Evolutionary conservation across 2,888 invertebrate genomes (phyloP).

Genomic region (Chrysomela aeneicollis): DNA sequence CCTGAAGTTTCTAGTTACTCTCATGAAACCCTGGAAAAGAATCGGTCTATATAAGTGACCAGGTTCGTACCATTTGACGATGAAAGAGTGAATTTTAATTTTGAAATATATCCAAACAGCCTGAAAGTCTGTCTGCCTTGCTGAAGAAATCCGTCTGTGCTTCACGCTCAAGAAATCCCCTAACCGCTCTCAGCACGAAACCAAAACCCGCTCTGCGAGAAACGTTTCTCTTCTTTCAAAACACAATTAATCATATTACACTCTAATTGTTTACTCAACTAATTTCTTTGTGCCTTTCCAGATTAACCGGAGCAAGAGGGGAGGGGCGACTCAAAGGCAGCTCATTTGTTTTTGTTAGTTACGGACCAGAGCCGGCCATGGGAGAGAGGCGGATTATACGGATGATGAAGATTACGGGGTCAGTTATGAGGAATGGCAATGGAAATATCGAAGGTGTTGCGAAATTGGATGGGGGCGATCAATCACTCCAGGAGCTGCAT

Average conservation of each 20-base stretch:
- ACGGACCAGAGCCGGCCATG: slow-evolving; percentile 46
- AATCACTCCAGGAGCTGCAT: slow-evolving; percentile 1
- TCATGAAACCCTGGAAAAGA: too few relatives aligned
- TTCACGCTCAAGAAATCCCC: slow-evolving; percentile 17
- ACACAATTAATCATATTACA: slow-evolving; percentile 51
- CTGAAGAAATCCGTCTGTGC: background rate
- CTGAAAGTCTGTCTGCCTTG: background rate
- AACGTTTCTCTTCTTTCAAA: slow-evolving; percentile 33
- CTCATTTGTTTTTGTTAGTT: slow-evolving; percentile 53
- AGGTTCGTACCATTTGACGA: too few relatives aligned
- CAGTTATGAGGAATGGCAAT: slow-evolving; percentile 8
- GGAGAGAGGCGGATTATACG: slow-evolving; percentile 39
- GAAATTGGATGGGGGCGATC: slow-evolving; percentile 11
- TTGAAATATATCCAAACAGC: background rate
- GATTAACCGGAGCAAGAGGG: slow-evolving; percentile 42
- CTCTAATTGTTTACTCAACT: slow-evolving; percentile 50
- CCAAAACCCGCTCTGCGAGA: slow-evolving; percentile 10
- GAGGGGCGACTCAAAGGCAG: slow-evolving; percentile 36
- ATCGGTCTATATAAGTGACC: too few relatives aligned
- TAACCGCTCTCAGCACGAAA: slow-evolving; percentile 21
- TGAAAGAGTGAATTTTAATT: too few relatives aligned
- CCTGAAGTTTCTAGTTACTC: too few relatives aligned
- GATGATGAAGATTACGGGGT: slow-evolving; percentile 15
- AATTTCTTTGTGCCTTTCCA: slow-evolving; percentile 49
- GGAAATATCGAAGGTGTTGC: slow-evolving; percentile 17